These are phyloP conservation scores for Bufo bufo DNA, from an alignment of 2,113 vertebrate species.

Conservation along the genomic window DNA sequence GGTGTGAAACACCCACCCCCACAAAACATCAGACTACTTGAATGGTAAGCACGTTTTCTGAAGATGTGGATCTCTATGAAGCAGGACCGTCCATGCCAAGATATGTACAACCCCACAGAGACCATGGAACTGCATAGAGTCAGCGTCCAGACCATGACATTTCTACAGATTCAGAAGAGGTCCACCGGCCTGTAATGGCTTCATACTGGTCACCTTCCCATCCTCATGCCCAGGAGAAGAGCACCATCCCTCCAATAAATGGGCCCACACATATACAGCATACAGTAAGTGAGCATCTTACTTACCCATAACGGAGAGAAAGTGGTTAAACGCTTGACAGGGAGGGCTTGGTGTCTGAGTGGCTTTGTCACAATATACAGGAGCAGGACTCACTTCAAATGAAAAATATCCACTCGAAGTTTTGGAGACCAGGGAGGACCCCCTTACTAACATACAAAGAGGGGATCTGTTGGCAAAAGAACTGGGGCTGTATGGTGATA, in stretches of 20 bases:
- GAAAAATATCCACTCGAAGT: constrained; percentile 94
- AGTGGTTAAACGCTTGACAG: constrained; percentile 82
- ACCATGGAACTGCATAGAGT: too few species aligned
- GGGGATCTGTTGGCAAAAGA: constrained; percentile 83
- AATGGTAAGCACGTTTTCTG: background rate
- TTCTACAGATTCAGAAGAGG: too few species aligned
- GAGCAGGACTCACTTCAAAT: constrained; percentile 84
- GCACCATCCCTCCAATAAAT: background rate
- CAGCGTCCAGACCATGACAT: too few species aligned
- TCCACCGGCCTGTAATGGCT: too few species aligned
- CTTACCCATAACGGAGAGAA: constrained; percentile 81
- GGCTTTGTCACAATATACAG: constrained; percentile 81
- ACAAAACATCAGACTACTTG: too few species aligned
- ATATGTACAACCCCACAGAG: too few species aligned
- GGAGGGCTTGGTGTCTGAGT: constrained; percentile 89
- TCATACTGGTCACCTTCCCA: background rate
- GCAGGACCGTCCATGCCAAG: too few species aligned
- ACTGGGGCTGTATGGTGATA: constrained; percentile 74
- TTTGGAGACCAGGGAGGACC: constrained; percentile 77
- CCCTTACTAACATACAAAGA: constrained; percentile 79
- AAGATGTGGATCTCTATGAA: background rate
- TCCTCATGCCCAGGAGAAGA: background rate
- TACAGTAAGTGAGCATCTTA: background rate
- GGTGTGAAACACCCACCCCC: too few species aligned
- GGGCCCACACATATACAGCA: too few species aligned